Percentiles rank a stretch among this genome's conserved stretches.
These are phyloP conservation scores for Adelphocoris suturalis DNA, from an alignment of 2,888 invertebrate species.

Conservation along the genomic window DNA sequence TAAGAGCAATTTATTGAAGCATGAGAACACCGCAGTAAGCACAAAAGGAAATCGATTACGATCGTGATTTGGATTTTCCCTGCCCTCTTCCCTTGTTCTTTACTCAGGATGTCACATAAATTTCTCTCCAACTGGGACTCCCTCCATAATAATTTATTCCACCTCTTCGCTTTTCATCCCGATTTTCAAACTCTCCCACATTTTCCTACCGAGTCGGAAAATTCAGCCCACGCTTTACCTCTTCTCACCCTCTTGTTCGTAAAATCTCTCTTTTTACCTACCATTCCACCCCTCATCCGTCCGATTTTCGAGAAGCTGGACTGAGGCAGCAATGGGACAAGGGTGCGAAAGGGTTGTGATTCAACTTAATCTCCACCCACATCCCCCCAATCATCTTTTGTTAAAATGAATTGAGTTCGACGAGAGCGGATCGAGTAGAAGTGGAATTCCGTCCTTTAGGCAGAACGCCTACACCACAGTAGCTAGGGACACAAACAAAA, in stretches of 20 bases:
- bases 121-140: constrained; percentile 18
- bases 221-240: background rate
- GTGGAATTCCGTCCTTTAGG: background rate
- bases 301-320: background rate
- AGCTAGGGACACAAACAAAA: background rate
- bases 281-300: background rate
- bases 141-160: constrained; percentile 26
- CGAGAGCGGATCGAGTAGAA: background rate
- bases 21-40: constrained; percentile 7
- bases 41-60: constrained; percentile 20
- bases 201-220: constrained; percentile 44
- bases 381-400: background rate
- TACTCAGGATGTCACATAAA: constrained; percentile 27
- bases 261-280: background rate
- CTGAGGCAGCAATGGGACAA: background rate
- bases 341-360: background rate
- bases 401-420: background rate
- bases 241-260: background rate
- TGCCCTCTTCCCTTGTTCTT: constrained; percentile 45
- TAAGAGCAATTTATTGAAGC: background rate
- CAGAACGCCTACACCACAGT: background rate
- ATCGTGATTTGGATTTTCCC: constrained; percentile 15
- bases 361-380: background rate
- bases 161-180: constrained; percentile 28
- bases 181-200: constrained; percentile 23